Evolutionary conservation across 2,888 invertebrate species (phyloP), one percentile per base, ranked within the genome.

Genomic region (Pemphredon lugubris): DNA sequence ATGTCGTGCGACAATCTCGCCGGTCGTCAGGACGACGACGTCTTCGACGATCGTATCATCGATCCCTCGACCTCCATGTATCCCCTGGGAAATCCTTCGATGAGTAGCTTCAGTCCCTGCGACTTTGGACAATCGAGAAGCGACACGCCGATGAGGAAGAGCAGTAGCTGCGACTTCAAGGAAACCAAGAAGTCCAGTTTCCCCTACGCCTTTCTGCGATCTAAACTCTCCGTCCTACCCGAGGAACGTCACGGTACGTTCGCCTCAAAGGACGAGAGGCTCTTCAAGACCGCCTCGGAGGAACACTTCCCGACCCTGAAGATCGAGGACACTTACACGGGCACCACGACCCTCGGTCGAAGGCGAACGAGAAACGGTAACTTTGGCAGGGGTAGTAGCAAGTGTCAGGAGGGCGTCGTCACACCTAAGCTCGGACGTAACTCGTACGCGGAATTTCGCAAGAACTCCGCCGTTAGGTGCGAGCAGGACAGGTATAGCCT

Each of bases 151-250:
- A 79, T 87, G 68, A 76, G 86, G 11, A 89, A 89, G 66, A 87
- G 88, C 11, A 88, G 79, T 50, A 89, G 89, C 65, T 89, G 88
- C 72, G 89, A 89, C 70, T 86, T 88, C 65, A 88, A 88, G 21
- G 89, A 89, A 23, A 91, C 88, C 69, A 92, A 91, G 79, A 93
- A 94, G 73, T 93, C 93, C 1, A 94, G 93, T 81, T 95, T 95
- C 80, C 95, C 95, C 0, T 95, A 95, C 84, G 95, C 95, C 2
- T 95, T 95, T 86, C 90, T 95, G 21, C 92, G 95, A 66, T 95
- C 95, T 0, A 94, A 94, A 77, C 90, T 96, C 45, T 94, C 95
- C 7, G 95, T 95, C 44, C 90, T 95, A 72, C 95, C 95, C 1
- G 95, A 95, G 90, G 95, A 95, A 89, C 93, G 93, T 37, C 74